Conservation (phyloP, 2,113 vertebrate genomes). For the Xiphophorus hellerii region DNA sequence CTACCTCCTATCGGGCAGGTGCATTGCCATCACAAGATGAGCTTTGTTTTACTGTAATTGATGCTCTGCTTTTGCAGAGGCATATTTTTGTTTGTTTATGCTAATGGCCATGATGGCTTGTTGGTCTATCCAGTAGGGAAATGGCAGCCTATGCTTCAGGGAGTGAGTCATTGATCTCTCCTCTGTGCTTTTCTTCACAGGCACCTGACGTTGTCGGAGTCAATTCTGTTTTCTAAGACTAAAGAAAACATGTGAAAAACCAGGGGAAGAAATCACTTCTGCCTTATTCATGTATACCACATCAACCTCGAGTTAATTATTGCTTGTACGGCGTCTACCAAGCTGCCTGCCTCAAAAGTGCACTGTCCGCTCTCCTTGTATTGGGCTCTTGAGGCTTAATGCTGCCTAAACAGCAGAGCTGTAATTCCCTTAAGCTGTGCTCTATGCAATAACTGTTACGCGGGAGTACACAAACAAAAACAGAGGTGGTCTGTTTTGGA, state of each 20-base stretch:
- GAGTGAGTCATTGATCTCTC: constrained; percentile 75
- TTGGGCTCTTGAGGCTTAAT: constrained; percentile 41
- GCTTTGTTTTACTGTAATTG: constrained; percentile 73
- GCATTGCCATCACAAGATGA: constrained; percentile 59
- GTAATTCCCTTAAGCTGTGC: constrained; percentile 47
- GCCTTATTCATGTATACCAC: constrained; percentile 26
- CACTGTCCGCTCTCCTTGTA: constrained; percentile 38
- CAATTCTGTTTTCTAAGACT: constrained; percentile 38
- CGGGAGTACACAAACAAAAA: constrained; percentile 40
- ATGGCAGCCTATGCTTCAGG: constrained; percentile 75
- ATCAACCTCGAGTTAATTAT: constrained; percentile 45
- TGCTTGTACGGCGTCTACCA: constrained; percentile 27
- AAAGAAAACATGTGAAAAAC: constrained; percentile 45
- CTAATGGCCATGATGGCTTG: constrained; percentile 78
- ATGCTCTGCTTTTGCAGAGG: constrained; percentile 60
- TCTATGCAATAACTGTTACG: constrained; percentile 45
- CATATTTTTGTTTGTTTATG: constrained; percentile 79
- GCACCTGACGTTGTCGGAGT: constrained; percentile 64
- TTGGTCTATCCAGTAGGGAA: constrained; percentile 77
- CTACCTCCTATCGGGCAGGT: constrained; percentile 37
- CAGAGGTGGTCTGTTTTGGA: constrained; percentile 25
- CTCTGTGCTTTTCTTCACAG: constrained; percentile 67
- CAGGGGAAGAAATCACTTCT: constrained; percentile 8
- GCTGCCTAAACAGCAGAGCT: constrained; percentile 52
- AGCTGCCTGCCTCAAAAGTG: constrained; percentile 44